Evolutionary conservation across 2,888 invertebrate genomes (phyloP).

Genomic region (Torymus auratus): DNA sequence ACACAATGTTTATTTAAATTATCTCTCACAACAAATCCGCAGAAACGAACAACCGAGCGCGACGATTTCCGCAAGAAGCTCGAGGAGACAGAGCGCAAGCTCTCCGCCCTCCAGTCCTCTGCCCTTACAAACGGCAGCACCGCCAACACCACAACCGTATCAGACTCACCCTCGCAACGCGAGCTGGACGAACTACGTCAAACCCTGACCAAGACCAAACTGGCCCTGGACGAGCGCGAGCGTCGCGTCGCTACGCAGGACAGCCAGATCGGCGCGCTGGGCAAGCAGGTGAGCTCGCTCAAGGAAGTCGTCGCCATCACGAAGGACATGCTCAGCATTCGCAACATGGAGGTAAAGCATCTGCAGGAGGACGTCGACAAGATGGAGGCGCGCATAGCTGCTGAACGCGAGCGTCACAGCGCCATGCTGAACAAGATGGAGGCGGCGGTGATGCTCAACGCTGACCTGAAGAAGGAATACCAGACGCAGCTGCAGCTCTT

Average conservation of each 20-base stretch:
- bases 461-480: constrained; percentile 87
- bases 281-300: constrained; percentile 84
- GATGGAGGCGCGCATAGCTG: constrained; percentile 84
- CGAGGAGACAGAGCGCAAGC: constrained; percentile 66
- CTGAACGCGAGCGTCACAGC: constrained; percentile 85
- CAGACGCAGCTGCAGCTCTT: constrained; percentile 87
- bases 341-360: constrained; percentile 88
- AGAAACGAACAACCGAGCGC: constrained; percentile 69
- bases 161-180: constrained; percentile 55
- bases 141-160: not conserved
- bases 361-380: constrained; percentile 84
- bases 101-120: constrained; percentile 58
- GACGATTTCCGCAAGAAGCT: constrained; percentile 68
- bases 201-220: constrained; percentile 66
- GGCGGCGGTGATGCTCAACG: constrained; percentile 85
- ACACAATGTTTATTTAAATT: not conserved
- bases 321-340: constrained; percentile 87
- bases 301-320: constrained; percentile 90
- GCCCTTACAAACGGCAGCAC: not conserved
- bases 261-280: constrained; percentile 85
- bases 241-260: constrained; percentile 81
- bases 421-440: constrained; percentile 84
- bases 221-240: constrained; percentile 68
- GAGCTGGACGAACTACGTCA: constrained; percentile 69
- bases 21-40: not conserved